A percentile compares a stretch with the other conserved stretches of the same genome.
phyloP scores from a whole-genome alignment of 2,888 invertebrate species.

The Eupithecia vulgata region DNA sequence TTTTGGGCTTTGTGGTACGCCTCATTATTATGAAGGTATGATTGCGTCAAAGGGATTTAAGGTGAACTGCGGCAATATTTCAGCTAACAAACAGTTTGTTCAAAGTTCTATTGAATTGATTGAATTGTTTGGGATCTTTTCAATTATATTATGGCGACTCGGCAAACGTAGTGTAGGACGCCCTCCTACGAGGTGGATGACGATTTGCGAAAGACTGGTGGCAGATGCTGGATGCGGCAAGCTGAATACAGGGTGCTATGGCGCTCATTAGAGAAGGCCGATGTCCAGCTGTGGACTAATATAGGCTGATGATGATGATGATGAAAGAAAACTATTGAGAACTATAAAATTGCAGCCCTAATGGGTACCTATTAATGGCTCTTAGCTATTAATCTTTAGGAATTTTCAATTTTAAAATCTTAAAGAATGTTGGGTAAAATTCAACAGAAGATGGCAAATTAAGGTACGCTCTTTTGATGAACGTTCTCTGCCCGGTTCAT shows the following conservation, averaged over 20 bases:
- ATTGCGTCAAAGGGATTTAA: background rate
- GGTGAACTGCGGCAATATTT: background rate
- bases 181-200: too few species aligned
- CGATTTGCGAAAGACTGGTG: too few species aligned
- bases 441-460: conserved; percentile 54
- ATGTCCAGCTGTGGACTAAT: too few species aligned
- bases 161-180: too few species aligned
- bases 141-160: too few species aligned
- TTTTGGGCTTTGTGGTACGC: background rate
- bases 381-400: background rate
- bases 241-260: too few species aligned
- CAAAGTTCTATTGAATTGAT: background rate
- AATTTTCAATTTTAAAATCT: conserved; percentile 4
- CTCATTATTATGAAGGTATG: background rate
- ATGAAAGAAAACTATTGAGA: too few species aligned
- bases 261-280: too few species aligned
- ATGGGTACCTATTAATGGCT: background rate
- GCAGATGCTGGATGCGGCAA: too few species aligned
- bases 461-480: conserved; percentile 62
- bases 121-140: too few species aligned
- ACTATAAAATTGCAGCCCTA: background rate
- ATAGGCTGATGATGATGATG: too few species aligned
- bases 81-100: background rate
- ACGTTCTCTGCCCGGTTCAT: conserved; percentile 57
- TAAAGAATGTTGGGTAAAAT: conserved; percentile 21